Evolutionary conservation across 1,140 invertebrate genomes (phyloP), one percentile per base, ranked within the genome.

Genomic region (Homalodisca vitripennis): DNA sequence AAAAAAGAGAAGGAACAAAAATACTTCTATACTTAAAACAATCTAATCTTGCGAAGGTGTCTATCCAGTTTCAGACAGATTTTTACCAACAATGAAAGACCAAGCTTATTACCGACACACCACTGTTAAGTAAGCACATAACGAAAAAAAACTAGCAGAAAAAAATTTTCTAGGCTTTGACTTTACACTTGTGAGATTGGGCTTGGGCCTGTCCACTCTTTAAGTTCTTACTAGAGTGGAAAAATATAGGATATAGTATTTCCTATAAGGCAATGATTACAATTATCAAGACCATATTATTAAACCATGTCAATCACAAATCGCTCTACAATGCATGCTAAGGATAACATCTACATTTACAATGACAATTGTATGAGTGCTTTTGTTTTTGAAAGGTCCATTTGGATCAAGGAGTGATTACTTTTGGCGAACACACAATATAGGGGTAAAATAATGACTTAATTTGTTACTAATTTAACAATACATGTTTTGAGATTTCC

Each of bases 321-420:
- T 77, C 77, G 0, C 0, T 89, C 3, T 92, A 93, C 77, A 87
- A 88, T 66, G 60, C 78, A 2, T 94, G 24, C 89, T 93, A 72
- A 89, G 87, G 77, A 84, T 91, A 71, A 89, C 91, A 0, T 94
- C 92, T 0, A 92, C 92, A 0, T 91, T 91, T 74, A 83, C 85
- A 13, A 62, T 93, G 24, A 83, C 84, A 3, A 84, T 90, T 60
- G 77, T 90, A 0, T 84, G 71, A 17, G 82, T 84, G 14, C 82
- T 85, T 0, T 93, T 94, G 80, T 82, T 93, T 77, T 93, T 93
- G 72, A 92, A 95, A 79, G 84, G 92, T 77, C 81, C 83, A 1
- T 85, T 92, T 66, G 90, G 93, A 78, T 46, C 89, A n/a, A 71
- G 77, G 2, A 77, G 86, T 0, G 84, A 87, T 2, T 48, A 74